Percentiles rank a stretch among this genome's conserved stretches.
These are phyloP conservation scores for Gallinago solitaria DNA, from an alignment of 2,797 vertebrate genomes.

Conservation along the genomic window DNA sequence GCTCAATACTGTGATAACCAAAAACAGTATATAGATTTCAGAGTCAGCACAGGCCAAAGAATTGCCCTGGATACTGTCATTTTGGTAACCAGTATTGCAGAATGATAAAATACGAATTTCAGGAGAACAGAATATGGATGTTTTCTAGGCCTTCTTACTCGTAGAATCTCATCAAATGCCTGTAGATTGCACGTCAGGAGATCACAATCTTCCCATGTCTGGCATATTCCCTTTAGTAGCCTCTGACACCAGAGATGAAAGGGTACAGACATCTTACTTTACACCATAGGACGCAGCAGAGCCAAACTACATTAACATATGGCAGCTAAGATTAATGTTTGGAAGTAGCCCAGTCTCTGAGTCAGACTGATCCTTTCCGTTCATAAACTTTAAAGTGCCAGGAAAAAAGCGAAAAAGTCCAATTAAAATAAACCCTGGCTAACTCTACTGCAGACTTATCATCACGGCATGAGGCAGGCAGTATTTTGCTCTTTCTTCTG, in stretches of 20 bases:
- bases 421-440: slow-evolving; percentile 54
- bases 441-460: neutral
- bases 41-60: neutral
- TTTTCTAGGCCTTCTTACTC: neutral
- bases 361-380: slow-evolving; percentile 65
- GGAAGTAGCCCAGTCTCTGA: slow-evolving; percentile 60
- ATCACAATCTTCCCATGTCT: neutral
- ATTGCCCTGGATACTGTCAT: neutral
- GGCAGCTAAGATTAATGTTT: slow-evolving; percentile 60
- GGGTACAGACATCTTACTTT: neutral
- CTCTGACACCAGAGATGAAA: slow-evolving; percentile 1
- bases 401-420: slow-evolving; percentile 49
- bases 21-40: neutral
- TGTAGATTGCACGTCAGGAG: neutral
- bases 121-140: neutral
- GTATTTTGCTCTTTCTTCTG: neutral
- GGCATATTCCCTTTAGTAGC: neutral
- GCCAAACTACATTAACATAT: slow-evolving; percentile 57
- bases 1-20: neutral
- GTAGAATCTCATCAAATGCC: neutral
- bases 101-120: neutral
- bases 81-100: neutral
- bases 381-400: slow-evolving; percentile 59
- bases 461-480: neutral
- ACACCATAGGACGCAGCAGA: slow-evolving; percentile 9